Percentiles rank a stretch among this genome's conserved stretches.
phyloP scores from a whole-genome alignment of 2,888 invertebrate genomes.

The Allygus modestus region DNA sequence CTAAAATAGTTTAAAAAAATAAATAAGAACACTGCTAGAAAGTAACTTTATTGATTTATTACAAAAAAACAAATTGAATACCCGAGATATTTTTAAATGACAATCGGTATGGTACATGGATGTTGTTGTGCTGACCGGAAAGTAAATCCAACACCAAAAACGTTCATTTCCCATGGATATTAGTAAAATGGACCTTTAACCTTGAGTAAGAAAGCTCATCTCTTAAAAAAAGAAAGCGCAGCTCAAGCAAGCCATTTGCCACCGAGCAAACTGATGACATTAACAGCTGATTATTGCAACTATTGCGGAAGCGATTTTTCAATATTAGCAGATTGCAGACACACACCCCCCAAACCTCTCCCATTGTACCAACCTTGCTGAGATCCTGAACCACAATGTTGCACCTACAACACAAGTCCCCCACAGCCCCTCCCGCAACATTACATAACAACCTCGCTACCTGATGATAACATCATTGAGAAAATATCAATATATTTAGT shows the following conservation, averaged over 20 bases:
- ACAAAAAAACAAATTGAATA: too few relatives aligned
- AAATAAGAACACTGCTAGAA: too few relatives aligned
- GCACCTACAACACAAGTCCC: slow-evolving; percentile 23
- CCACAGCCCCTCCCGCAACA: background rate
- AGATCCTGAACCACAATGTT: background rate
- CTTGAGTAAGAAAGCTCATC: background rate
- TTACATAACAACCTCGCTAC: background rate
- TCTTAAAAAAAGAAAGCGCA: background rate
- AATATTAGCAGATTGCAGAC: background rate
- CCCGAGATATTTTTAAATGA: too few relatives aligned
- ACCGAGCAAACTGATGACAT: background rate
- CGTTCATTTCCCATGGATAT: background rate
- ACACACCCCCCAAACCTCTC: background rate
- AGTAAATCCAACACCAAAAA: background rate
- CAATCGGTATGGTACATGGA: too few relatives aligned
- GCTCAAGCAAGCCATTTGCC: slow-evolving; percentile 11
- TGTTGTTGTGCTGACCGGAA: slow-evolving; percentile 13
- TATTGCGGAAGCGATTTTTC: background rate
- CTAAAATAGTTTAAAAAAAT: too few relatives aligned
- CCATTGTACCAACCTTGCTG: slow-evolving; percentile 12
- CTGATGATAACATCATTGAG: background rate
- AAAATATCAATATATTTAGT: too few relatives aligned
- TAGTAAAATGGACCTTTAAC: background rate
- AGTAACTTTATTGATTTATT: too few relatives aligned
- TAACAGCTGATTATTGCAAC: slow-evolving; percentile 12